Evolutionary conservation across 2,888 invertebrate species (phyloP).

Genomic region (Macrophya annulata): DNA sequence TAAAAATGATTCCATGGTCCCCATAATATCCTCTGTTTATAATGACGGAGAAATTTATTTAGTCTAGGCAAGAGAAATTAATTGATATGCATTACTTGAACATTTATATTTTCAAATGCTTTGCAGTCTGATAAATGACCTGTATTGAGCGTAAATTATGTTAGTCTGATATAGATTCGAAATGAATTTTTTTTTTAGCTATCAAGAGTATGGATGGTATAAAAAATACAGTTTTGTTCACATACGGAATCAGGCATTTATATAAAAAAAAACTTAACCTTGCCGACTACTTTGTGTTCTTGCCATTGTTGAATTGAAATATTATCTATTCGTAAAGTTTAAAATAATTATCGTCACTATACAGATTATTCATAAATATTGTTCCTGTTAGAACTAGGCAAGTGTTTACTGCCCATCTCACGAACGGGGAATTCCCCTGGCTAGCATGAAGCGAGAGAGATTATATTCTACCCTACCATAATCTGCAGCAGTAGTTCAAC

Average conservation of each 20-base stretch:
- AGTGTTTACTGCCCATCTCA: conserved; percentile 35
- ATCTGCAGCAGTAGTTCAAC: conserved; percentile 29
- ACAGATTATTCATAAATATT: conserved; percentile 20
- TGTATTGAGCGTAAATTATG: neutral
- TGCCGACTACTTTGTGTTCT: neutral
- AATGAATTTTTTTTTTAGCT: neutral
- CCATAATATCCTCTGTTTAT: neutral
- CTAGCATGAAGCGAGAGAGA: conserved; percentile 21
- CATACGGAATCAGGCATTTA: conserved; percentile 15
- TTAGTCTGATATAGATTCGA: conserved; percentile 41
- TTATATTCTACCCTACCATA: neutral
- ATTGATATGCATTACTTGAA: neutral
- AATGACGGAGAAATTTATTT: neutral
- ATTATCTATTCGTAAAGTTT: neutral
- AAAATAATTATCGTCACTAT: neutral
- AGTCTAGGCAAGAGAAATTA: neutral
- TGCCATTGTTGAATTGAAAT: neutral
- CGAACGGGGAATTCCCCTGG: neutral
- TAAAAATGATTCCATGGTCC: neutral
- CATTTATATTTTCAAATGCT: conserved; percentile 32
- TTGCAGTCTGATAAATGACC: neutral
- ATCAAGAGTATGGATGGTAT: conserved; percentile 22
- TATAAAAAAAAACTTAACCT: neutral
- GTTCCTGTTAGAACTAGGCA: conserved; percentile 38
- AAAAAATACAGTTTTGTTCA: conserved; percentile 26